A percentile compares a stretch with the other conserved stretches of the same genome.
Evolutionary conservation across 2,797 vertebrate species (phyloP).

Genomic region (Fringilla coelebs): DNA sequence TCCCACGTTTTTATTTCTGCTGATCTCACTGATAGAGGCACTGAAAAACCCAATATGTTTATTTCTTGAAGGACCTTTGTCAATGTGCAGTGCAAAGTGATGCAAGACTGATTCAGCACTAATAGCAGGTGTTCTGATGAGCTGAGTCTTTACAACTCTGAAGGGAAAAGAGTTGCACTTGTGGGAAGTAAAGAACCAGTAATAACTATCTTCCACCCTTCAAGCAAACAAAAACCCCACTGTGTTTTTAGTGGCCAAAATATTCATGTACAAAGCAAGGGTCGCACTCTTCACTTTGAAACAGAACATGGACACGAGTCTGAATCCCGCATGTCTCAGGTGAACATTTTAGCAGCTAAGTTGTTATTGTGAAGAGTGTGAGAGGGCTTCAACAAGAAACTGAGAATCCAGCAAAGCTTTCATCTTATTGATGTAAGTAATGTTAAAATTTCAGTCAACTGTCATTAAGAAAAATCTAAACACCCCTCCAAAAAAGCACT

Average conservation of each 20-base stretch:
- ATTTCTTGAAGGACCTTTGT: neutral
- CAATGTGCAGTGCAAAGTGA: neutral
- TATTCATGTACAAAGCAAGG: neutral
- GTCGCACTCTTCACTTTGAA: neutral
- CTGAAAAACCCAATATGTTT: neutral
- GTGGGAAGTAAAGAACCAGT: neutral
- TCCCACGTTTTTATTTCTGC: neutral
- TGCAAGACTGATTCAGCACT: neutral
- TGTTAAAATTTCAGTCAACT: neutral
- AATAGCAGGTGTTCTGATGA: neutral
- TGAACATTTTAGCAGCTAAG: neutral
- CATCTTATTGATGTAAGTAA: neutral
- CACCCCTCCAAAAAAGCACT: rapidly evolving
- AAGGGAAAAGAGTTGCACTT: neutral
- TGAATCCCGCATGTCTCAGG: neutral
- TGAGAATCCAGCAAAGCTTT: neutral
- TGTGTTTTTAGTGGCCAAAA: neutral
- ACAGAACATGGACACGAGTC: rapidly evolving
- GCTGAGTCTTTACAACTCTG: neutral
- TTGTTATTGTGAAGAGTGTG: neutral
- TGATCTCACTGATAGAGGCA: neutral
- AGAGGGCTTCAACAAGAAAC: neutral
- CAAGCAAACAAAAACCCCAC: neutral
- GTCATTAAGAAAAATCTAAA: neutral
- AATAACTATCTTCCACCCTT: neutral